Evolutionary conservation across 64 coral and sea anemone species (phyloP).

Genomic region (Anthopleura sola): DNA sequence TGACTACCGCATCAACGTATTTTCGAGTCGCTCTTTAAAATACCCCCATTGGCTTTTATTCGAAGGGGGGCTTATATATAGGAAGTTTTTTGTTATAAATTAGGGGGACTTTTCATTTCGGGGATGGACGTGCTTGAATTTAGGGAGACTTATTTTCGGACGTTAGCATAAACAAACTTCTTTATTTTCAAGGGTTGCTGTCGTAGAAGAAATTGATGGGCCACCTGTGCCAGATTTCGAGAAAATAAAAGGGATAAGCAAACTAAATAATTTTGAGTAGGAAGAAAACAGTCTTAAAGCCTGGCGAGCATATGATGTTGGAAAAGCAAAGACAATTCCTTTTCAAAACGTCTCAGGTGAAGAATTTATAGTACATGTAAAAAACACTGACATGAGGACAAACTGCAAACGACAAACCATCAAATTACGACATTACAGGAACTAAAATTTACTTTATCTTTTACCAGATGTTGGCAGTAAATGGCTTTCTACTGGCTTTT

Average conservation of each 20-base stretch:
- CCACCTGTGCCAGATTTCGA: neutral
- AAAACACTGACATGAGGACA: neutral
- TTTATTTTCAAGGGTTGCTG: neutral
- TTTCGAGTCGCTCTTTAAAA: no score
- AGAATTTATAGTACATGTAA: no score
- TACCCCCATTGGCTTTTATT: no score
- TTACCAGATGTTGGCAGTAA: conserved; percentile 29
- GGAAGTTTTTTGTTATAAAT: no score
- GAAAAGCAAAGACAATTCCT: conserved; percentile 27
- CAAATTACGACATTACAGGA: neutral
- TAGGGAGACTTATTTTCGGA: no score
- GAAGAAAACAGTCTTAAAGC: conserved; percentile 2
- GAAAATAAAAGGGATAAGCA: conserved; percentile 48
- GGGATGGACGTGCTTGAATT: no score
- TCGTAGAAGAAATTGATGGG: neutral
- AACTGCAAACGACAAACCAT: neutral
- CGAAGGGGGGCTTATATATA: no score
- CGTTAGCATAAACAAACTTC: neutral
- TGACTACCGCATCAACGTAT: no score
- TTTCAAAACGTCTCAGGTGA: neutral
- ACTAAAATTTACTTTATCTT: neutral
- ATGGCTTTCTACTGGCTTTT: conserved; percentile 46
- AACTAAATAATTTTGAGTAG: conserved; percentile 35
- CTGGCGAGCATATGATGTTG: conserved; percentile 37
- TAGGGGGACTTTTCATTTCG: no score